Conservation (phyloP, 2,797 vertebrate species). For the Prionace glauca region DNA sequence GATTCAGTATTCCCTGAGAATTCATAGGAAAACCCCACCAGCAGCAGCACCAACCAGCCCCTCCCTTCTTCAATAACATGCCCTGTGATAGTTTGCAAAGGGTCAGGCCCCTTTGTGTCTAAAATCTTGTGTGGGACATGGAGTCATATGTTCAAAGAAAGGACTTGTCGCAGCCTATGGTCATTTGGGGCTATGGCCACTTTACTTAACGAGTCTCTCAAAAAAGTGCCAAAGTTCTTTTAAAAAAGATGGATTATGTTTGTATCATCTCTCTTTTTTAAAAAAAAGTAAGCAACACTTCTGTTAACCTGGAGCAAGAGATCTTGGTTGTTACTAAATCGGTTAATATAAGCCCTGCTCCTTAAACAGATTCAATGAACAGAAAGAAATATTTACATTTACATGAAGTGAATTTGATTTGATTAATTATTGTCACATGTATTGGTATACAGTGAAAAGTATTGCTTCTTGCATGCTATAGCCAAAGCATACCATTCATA, state of each 20-base stretch:
- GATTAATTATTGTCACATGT: no score
- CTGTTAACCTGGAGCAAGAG: background rate
- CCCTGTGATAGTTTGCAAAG: background rate
- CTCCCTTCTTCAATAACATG: background rate
- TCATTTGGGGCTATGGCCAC: no score
- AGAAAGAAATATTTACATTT: background rate
- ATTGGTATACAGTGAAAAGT: no score
- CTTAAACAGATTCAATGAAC: background rate
- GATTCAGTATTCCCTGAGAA: background rate
- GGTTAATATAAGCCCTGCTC: no score
- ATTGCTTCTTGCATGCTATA: no score
- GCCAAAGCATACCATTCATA: no score
- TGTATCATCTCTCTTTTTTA: background rate
- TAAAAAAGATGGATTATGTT: no score
- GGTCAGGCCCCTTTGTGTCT: no score
- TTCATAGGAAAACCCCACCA: no score
- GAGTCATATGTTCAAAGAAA: background rate
- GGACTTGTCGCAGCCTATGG: no score
- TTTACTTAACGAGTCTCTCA: background rate
- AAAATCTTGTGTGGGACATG: no score
- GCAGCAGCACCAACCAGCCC: no score
- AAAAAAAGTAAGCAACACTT: background rate
- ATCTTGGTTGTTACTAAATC: background rate
- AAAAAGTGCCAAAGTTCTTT: background rate
- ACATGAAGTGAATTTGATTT: background rate